These are phyloP conservation scores for Apodemus speciosus DNA, from an alignment of 2,113 vertebrate genomes.

Conservation along the genomic window DNA sequence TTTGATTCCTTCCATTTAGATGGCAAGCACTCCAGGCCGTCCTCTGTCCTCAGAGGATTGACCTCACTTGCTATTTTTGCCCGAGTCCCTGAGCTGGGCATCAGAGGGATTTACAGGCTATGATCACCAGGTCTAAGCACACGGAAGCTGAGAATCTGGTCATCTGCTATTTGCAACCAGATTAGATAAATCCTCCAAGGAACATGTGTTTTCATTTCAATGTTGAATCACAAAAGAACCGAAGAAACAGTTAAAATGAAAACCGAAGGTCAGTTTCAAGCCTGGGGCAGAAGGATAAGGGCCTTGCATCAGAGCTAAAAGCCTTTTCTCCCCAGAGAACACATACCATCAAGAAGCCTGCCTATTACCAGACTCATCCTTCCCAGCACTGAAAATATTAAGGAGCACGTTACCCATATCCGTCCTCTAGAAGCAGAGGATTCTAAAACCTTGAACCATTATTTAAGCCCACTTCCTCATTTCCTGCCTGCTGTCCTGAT, in stretches of 20 bases:
- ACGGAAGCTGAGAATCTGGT: conserved; percentile 37
- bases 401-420: background rate
- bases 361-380: background rate
- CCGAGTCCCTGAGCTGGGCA: conserved; percentile 8
- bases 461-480: background rate
- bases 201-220: conserved; percentile 53
- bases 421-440: background rate
- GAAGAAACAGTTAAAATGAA: conserved; percentile 46
- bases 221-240: conserved; percentile 57
- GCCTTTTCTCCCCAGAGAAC: background rate
- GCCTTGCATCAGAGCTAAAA: conserved; percentile 43
- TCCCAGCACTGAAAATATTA: background rate
- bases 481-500: background rate
- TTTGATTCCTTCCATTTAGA: background rate
- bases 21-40: background rate
- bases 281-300: background rate
- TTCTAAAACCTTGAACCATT: background rate
- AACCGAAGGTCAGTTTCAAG: conserved; percentile 15
- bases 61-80: conserved; percentile 58
- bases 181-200: conserved; percentile 65
- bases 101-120: conserved; percentile 23
- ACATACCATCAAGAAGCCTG: background rate
- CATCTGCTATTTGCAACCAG: conserved; percentile 62
- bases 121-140: conserved; percentile 2
- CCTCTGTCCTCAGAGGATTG: background rate